Percentiles rank a stretch among this genome's conserved stretches.
Conservation (phyloP, 2,888 invertebrate genomes). For the Aspidapion aeneum region DNA sequence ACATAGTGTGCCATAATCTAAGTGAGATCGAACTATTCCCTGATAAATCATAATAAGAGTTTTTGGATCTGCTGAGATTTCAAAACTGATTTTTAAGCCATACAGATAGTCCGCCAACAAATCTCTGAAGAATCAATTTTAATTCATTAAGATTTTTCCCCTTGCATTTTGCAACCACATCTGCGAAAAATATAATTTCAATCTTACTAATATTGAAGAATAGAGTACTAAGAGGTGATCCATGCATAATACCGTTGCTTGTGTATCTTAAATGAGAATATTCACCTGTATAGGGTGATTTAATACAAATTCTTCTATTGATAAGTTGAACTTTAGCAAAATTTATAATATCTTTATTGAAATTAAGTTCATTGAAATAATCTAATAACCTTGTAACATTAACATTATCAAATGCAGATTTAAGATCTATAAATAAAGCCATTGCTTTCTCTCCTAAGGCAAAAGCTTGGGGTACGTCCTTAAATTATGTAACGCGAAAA, state of each 20-base stretch:
- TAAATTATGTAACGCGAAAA: too few species aligned
- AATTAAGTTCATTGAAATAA: not conserved
- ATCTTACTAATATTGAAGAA: not conserved
- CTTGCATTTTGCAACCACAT: constrained; percentile 1
- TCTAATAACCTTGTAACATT: not conserved
- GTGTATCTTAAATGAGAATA: not conserved
- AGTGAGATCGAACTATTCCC: constrained; percentile 15
- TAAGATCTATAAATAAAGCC: constrained; percentile 6
- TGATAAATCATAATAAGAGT: constrained; percentile 11
- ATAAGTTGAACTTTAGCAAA: not conserved
- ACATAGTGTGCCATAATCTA: constrained; percentile 14
- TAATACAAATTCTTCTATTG: not conserved
- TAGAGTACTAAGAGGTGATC: not conserved
- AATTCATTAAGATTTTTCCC: not conserved
- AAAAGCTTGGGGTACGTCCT: too few species aligned
- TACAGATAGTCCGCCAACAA: not conserved
- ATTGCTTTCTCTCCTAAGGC: not conserved
- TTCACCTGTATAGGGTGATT: not conserved
- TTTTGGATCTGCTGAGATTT: constrained; percentile 15
- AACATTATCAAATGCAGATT: constrained; percentile 8
- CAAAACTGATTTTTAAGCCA: constrained; percentile 13
- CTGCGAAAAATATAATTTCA: not conserved
- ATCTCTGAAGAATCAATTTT: not conserved
- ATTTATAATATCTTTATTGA: not conserved
- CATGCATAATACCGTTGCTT: not conserved